Conservation (phyloP, 2,888 invertebrate species). For the Glaucopsyche alexis region DNA sequence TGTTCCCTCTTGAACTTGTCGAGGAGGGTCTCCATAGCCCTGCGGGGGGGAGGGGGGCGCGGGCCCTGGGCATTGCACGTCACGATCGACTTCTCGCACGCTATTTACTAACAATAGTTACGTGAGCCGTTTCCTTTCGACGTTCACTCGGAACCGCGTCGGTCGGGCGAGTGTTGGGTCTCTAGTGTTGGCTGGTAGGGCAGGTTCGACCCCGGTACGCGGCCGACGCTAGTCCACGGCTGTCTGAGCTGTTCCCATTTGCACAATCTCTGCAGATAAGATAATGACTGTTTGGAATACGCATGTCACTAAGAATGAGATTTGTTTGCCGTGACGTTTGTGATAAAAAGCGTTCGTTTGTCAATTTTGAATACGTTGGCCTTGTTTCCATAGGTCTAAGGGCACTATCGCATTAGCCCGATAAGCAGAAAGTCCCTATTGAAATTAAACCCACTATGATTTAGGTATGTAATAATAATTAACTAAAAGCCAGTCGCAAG, state of each 20-base stretch:
- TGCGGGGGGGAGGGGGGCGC: slow-evolving; percentile 61
- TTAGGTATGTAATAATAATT: not conserved
- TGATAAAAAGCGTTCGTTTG: slow-evolving; percentile 30
- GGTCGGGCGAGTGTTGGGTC: slow-evolving; percentile 60
- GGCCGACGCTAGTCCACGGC: slow-evolving; percentile 47
- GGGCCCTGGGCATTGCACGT: slow-evolving; percentile 75
- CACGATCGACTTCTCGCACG: slow-evolving; percentile 72
- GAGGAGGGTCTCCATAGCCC: slow-evolving; percentile 78
- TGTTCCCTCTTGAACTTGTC: slow-evolving; percentile 76
- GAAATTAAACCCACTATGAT: not conserved
- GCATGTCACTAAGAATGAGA: slow-evolving; percentile 66
- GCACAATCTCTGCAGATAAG: slow-evolving; percentile 67
- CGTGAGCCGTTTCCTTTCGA: slow-evolving; percentile 69
- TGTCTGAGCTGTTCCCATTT: slow-evolving; percentile 71
- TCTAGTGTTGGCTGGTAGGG: slow-evolving; percentile 42
- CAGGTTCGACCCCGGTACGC: slow-evolving; percentile 55
- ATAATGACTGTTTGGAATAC: slow-evolving; percentile 70
- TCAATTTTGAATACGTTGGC: slow-evolving; percentile 39
- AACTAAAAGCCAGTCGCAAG: not conserved
- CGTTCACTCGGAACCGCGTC: slow-evolving; percentile 74
- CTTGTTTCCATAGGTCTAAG: slow-evolving; percentile 28
- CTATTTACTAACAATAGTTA: slow-evolving; percentile 74
- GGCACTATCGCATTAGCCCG: not conserved
- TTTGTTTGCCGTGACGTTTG: slow-evolving; percentile 65
- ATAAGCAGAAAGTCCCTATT: not conserved